A percentile compares a stretch with the other conserved stretches of the same genome.
phyloP scores from a whole-genome alignment of 2,888 invertebrate species.

The Autographa gamma region DNA sequence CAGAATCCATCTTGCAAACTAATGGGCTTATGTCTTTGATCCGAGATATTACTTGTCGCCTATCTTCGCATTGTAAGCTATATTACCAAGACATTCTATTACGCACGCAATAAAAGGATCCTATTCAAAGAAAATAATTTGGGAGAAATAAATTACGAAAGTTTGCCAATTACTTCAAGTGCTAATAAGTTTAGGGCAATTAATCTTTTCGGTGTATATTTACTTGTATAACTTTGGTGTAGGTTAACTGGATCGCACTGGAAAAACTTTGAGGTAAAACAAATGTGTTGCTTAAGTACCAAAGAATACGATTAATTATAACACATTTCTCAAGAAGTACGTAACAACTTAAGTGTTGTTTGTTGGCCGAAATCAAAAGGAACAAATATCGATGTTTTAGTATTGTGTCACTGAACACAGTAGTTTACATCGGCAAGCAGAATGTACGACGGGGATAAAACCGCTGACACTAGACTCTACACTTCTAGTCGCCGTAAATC shows the following conservation, averaged over 20 bases:
- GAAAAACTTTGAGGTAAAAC: slow-evolving; percentile 5
- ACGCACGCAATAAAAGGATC: slow-evolving; percentile 13
- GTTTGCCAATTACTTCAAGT: slow-evolving; percentile 35
- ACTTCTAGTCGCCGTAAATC: slow-evolving; percentile 1
- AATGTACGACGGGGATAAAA: slow-evolving; percentile 1
- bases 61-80: neutral
- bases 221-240: slow-evolving; percentile 21
- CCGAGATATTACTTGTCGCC: neutral
- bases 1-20: slow-evolving; percentile 14
- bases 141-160: slow-evolving; percentile 45
- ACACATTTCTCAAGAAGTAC: neutral
- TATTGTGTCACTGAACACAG: neutral
- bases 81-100: slow-evolving; percentile 10
- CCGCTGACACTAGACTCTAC: slow-evolving; percentile 1
- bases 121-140: slow-evolving; percentile 36
- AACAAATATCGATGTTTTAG: neutral
- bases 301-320: neutral
- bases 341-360: neutral
- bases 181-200: slow-evolving; percentile 45
- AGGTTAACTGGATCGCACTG: slow-evolving; percentile 13
- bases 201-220: slow-evolving; percentile 43
- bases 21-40: slow-evolving; percentile 10
- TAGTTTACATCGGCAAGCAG: neutral
- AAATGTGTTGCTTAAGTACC: neutral
- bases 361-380: neutral